Evolutionary conservation across 2,888 invertebrate genomes (phyloP).

Genomic region (Andrena fulva): DNA sequence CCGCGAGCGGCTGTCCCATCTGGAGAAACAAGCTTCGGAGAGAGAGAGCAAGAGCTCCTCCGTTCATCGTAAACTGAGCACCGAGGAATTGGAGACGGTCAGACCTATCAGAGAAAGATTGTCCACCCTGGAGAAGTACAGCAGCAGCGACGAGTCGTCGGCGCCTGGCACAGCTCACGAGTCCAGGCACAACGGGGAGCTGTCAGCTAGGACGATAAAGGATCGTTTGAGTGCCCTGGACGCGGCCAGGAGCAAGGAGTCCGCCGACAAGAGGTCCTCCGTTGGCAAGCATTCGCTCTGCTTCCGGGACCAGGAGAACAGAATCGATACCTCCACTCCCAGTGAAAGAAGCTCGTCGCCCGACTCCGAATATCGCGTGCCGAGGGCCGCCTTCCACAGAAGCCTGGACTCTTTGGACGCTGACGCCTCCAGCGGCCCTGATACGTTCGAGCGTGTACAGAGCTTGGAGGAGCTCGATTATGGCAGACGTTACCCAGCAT

Average conservation of each 20-base stretch:
- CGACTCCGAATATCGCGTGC: constrained; percentile 81
- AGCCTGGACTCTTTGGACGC: constrained; percentile 89
- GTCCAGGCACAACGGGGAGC: constrained; percentile 71
- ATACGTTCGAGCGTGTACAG: constrained; percentile 88
- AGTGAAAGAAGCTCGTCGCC: constrained; percentile 83
- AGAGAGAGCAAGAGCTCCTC: constrained; percentile 73
- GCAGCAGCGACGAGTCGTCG: constrained; percentile 71
- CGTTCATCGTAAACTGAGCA: constrained; percentile 67
- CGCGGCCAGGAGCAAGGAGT: constrained; percentile 86
- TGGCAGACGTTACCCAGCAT: constrained; percentile 85
- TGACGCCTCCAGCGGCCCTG: constrained; percentile 85
- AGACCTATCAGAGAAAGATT: constrained; percentile 79
- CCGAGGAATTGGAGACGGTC: constrained; percentile 77
- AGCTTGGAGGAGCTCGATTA: constrained; percentile 88
- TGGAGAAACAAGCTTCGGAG: constrained; percentile 86
- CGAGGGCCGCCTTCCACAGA: constrained; percentile 86
- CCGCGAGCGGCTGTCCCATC: constrained; percentile 88
- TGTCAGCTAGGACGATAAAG: constrained; percentile 81
- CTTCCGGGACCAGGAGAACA: constrained; percentile 75
- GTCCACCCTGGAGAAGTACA: constrained; percentile 78
- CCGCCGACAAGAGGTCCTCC: constrained; percentile 68
- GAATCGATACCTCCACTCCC: constrained; percentile 78
- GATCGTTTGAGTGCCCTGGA: constrained; percentile 86
- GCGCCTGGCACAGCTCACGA: constrained; percentile 57
- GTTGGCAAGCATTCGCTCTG: constrained; percentile 77